Base-by-base conservation (phyloP, 2,797 vertebrate species). In the Eulemur rubriventer region DNA sequence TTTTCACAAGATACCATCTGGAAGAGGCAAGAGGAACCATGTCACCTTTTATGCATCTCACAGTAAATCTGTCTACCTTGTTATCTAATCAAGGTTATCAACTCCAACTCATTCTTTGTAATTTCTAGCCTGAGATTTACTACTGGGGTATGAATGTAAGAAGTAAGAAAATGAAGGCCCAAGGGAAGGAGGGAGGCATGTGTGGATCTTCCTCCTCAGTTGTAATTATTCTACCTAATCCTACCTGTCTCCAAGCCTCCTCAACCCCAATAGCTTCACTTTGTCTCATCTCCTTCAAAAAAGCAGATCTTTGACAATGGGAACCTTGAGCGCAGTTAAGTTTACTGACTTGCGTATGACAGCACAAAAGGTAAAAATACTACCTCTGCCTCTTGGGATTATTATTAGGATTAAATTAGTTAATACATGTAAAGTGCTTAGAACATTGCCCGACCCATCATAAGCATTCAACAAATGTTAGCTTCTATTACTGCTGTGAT, bases 1-100 rank as follows among this genome's bases (percentile, higher is more conserved):
- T 92, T 67, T 26, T 97, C 73, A 33, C 79, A 84, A 81, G 65
- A 93, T 63, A 26, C 43, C n/a, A 91, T 70, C 70, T 95, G 65
- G 28, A 90, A 83, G 35, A 70, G 38, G 16, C 14, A 41, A 30
- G 30, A 80, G 14, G 30, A 94, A 18, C 6, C 26, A 2, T 65
- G 28, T 48, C 46, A 35, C 28, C 18, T 61, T 78, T 88, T 38
- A 76, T 3, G 48, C 17, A 57, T 30, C 67, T 89, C n/a, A 65
- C 30, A 22, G 63, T 24, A 20, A 87, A 63, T 63, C 55, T 82
- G 35, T 46, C 46, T 46, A 52, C 33, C 63, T 93, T 92, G 33
- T 4, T 75, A 55, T 90, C 95, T 67, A 91, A 80, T 83, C 70
- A 79, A 84, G 41, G 76, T 59, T 59, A 91, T 96, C 48, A 79